Base-by-base conservation (phyloP, 2,888 invertebrate genomes). In the Drosophila fungiperda region DNA sequence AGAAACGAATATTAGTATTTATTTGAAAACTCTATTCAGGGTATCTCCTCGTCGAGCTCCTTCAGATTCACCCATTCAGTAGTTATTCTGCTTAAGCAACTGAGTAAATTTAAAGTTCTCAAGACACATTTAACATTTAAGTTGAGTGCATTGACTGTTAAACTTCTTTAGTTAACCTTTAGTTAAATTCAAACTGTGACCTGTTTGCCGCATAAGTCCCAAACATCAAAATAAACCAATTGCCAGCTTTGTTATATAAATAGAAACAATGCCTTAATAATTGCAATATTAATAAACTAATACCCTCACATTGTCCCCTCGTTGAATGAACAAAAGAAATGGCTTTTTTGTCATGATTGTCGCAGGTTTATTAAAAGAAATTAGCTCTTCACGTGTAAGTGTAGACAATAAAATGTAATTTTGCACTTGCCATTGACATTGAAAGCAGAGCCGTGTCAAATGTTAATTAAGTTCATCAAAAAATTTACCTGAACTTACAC, bases 391-490 rank as follows among this genome's bases (percentile, higher is more conserved):
- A 70, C 49, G 53, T 49, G 26, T 50, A 29, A 17, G 32, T 54
- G 32, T 54, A 42, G 54, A 61, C 35, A 72, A 57, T 70, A 59
- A 63, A 50, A 49, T 60, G 66, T 62, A 58, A 80, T 69, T 73
- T 73, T 53, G 63, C 62, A 53, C 49, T 68, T 74, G 70, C 42
- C 77, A 90, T 83, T 87, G 87, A 90, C 87, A 87, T 89, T 87
- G 87, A 90, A 80, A 84, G 89, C 73, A 71, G 78, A 71, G 89
- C 63, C 71, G 76, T 67, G 89, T 60, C 73, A 77, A 76, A 84
- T 89, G 90, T 77, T 87, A 87, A 87, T 90, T 89, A 90, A 80
- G 87, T 78, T 83, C 74, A 88, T 69, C 78, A 76, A 69, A 26
- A 61, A 75, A 66, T 77, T 12, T 77, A 78, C 67, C 78, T 77